Percentiles rank a stretch among this genome's conserved stretches.
phyloP scores from a whole-genome alignment of 2,797 vertebrate species.

The Sarcophilus harrisii region DNA sequence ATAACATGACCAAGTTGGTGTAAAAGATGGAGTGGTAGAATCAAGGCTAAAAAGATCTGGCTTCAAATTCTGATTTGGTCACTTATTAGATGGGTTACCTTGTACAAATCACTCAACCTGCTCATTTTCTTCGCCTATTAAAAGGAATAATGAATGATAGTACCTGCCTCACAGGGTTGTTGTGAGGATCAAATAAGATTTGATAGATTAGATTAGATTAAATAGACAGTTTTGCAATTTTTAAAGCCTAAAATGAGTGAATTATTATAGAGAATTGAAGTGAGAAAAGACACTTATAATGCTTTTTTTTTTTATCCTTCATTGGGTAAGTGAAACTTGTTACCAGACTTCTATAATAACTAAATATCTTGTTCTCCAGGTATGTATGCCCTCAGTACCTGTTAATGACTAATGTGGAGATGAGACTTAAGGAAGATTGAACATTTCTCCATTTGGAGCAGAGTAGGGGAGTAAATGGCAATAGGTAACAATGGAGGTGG shows the following conservation, averaged over 20 bases:
- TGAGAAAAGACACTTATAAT: neutral
- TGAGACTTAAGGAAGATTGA: neutral
- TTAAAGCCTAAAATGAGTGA: neutral
- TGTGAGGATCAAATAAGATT: neutral
- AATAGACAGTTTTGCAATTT: neutral
- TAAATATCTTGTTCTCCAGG: neutral
- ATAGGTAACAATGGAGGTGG: neutral
- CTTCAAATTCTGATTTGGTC: neutral
- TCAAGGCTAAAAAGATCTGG: neutral
- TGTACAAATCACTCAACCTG: neutral
- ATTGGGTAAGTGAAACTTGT: neutral
- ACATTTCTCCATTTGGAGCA: neutral
- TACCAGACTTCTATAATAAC: rapidly evolving
- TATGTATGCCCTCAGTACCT: neutral
- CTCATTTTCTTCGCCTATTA: neutral
- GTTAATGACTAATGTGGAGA: rapidly evolving
- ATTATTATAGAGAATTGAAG: neutral
- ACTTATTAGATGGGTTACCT: neutral
- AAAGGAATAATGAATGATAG: neutral
- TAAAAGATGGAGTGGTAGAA: neutral
- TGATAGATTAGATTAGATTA: neutral
- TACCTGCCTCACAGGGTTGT: neutral
- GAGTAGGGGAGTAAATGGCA: neutral
- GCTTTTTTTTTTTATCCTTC: neutral
- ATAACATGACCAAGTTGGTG: neutral